Evolutionary conservation across 2,113 vertebrate species (phyloP), one percentile per base, ranked within the genome.

Genomic region (Copsychus sechellarum): DNA sequence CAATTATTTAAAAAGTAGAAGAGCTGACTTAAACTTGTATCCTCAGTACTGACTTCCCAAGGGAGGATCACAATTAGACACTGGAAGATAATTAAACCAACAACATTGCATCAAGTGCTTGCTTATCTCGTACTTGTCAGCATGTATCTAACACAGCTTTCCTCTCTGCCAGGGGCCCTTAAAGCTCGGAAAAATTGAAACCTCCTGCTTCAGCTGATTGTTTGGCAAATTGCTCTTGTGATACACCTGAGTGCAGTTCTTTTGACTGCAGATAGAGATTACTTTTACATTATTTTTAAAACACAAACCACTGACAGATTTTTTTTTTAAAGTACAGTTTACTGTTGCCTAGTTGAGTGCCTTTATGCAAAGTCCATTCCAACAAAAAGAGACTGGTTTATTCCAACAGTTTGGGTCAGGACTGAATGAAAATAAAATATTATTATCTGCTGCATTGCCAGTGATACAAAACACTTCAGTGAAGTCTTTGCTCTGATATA

Each of bases 191-290:
- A 90, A 91, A 96, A 96, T 65, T 97, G 81, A 54, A 97, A 96
- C 66, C 93, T 97, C 84, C 85, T 95, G 81, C 76, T 97, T 91
- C 88, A 93, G 67, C 60, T 74, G 77, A 83, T 70, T 94, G 60
- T 83, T 95, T 95, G 86, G 88, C 77, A 96, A 80, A 66, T 92
- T 79, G 38, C 76, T 88, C 34, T 92, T 56, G 26, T 71, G n/a
- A 82, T 95, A 87, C 20, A 92, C 69, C n/a, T 94, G 66, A 86
- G 19, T 8, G 31, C 31, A 81, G 64, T 4, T 54, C 57, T 86
- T 61, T 73, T 38, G 31, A 69, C 50, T 67, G n/a, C 34, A 92
- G 48, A 51, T n/a, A 36, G 19, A 86, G 38, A 40, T 53, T 77
- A n/a, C 65, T 91, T 88, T 85, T 60, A n/a, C 8, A 57, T 7